Base-by-base conservation (phyloP, 2,888 invertebrate species). In the Mesorhabditis spiculigera region DNA sequence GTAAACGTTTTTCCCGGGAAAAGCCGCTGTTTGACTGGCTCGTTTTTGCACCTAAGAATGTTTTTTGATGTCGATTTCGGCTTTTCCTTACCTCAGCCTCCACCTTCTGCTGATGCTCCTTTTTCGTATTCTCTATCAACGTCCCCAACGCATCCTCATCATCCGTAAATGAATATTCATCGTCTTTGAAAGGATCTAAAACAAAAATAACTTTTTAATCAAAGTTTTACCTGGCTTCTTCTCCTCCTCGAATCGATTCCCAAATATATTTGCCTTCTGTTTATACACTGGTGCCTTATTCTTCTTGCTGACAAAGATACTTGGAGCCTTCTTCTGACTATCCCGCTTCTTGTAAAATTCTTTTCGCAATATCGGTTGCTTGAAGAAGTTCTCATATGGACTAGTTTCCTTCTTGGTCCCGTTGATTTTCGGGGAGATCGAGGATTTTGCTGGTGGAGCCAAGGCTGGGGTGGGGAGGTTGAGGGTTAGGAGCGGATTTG, bases 271-370 rank as follows among this genome's bases (percentile, higher is more conserved):
- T 50, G 63, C 65, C 5, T 73, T 77, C 64, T 78, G 79, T 45
- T 79, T 80, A 69, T 81, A 81, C 4, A 81, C 74, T 41, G 81
- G 81, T 6, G 79, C 68, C 70, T 78, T 62, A 28, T 65, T 68
- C 16, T 6, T 42, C n/a, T 65, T 68, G 10, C 13, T 61, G 6
- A 65, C 42, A 16, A 67, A 16, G 2, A 10, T 10, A 6, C 42
- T 43, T 50, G 16, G 42, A 13, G 13, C 42, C 43, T 67, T 67
- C 67, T n/a, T 50, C 16, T 13, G n/a, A 3, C 8, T 50, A 13
- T 50, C 58, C 58, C n/a, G 8, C 58, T 50, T 50, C 58, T 50
- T 50, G 58, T 28, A 28, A 28, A 28, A 28, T 28, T 28, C 28
- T 28, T 28, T 28, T 28, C 28, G 28, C 28, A 50, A 50, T 10